phyloP scores from a whole-genome alignment of 2,113 vertebrate species.

The Diadophis punctatus region DNA sequence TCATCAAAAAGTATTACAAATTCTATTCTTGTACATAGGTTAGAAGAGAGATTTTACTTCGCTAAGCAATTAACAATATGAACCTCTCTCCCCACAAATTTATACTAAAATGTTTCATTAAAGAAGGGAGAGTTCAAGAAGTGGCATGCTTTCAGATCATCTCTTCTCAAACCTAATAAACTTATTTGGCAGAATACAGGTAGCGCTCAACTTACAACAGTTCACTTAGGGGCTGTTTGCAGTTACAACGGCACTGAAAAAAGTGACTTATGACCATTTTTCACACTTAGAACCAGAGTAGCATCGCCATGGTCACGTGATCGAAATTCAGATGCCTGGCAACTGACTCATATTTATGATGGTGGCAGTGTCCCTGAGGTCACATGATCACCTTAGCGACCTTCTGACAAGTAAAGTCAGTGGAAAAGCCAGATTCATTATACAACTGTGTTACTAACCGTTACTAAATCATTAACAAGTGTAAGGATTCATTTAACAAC shows the following conservation, averaged over 20 bases:
- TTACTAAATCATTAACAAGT: not conserved
- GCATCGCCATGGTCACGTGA: not conserved
- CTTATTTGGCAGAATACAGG: not conserved
- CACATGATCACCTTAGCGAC: not conserved
- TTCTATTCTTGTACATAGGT: not conserved
- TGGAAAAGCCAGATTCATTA: not conserved
- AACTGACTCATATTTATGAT: not conserved
- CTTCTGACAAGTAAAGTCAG: not conserved
- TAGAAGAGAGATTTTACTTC: not conserved
- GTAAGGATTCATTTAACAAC: not conserved
- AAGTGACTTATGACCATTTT: not conserved
- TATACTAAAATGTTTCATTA: not conserved
- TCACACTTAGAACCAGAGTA: not conserved
- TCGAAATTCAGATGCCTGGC: not conserved
- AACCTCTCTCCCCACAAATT: not conserved
- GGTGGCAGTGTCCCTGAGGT: not conserved
- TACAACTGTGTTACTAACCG: not conserved
- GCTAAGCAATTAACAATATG: not conserved
- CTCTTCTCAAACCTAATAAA: not conserved
- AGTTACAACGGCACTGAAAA: not conserved
- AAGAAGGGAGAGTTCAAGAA: not conserved
- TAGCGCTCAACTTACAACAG: not conserved
- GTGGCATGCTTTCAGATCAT: not conserved
- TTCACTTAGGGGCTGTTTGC: not conserved
- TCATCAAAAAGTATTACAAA: not conserved